Evolutionary conservation across 2,113 vertebrate species (phyloP), one percentile per base, ranked within the genome.

Genomic region (Dromas ardeola): DNA sequence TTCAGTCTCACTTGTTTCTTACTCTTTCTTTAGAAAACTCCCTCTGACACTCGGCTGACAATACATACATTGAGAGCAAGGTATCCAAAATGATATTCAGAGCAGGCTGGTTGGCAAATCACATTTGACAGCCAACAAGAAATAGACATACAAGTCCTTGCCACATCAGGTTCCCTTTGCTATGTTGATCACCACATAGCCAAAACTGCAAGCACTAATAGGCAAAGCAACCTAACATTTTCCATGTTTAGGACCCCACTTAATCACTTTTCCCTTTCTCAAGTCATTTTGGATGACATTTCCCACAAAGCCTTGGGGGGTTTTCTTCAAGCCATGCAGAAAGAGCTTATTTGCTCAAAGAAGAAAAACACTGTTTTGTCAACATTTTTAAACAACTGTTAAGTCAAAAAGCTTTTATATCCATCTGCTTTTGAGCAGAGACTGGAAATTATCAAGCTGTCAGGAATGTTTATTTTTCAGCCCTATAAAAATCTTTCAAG

Each of bases 321-420:
- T 87, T 87, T 94, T 78, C 72, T 91, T 79, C 49, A 65, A 95
- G 36, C 13, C 70, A n/a, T 3, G 11, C 49, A 88, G 27, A 67
- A 83, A 80, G 19, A 87, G 8, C 53, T 93, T 93, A 90, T 82
- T 93, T 90, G 53, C 76, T 92, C 65, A 56, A 36, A 67, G 79
- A 71, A 92, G 94, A 69, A 69, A 93, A 85, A 53, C 55, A 53
- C 17, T 97, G 86, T 96, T 95, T 96, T 95, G 90, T 95, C 95
- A 97, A 97, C 84, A 95, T 88, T 96, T 90, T 92, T 36, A 86
- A 96, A 94, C 80, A 95, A 93, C 72, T 95, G 95, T 86, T 95
- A 95, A 81, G 63, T 63, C 71, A 86, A 81, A 95, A 96, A 90
- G 63, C 92, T 96, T 91, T 92, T 82, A 58, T 59, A 94, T 56